These are phyloP conservation scores for Oreochromis mossambicus DNA, from an alignment of 2,797 vertebrate genomes.

Conservation along the genomic window DNA sequence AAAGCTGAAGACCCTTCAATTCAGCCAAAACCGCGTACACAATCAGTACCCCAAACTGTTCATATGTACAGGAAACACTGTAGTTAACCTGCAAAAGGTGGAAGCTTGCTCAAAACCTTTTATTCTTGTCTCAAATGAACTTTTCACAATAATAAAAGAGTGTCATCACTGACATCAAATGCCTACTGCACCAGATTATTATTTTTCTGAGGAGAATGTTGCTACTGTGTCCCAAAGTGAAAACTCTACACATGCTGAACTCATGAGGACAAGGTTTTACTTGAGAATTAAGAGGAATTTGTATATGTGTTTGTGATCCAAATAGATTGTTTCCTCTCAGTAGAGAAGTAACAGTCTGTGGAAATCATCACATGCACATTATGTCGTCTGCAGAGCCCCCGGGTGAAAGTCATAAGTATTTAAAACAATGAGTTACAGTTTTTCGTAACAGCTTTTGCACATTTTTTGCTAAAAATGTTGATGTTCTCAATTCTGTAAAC, in stretches of 20 bases:
- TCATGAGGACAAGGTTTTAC: not conserved
- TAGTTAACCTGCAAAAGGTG: not conserved
- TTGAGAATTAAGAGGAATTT: not conserved
- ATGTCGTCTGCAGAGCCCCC: not conserved
- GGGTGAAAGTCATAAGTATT: fast-evolving
- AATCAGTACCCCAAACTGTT: not conserved
- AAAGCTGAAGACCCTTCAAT: not conserved
- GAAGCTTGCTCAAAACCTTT: not conserved
- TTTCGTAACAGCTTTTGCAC: not conserved
- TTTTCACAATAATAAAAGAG: not conserved
- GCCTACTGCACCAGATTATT: not conserved
- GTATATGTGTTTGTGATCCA: not conserved
- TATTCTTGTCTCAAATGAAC: not conserved
- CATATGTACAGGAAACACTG: not conserved
- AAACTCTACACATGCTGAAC: not conserved
- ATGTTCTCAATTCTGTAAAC: not conserved
- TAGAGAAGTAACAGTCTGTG: not conserved
- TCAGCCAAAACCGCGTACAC: not conserved
- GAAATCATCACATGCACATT: not conserved
- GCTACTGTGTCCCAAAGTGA: not conserved
- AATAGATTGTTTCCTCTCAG: not conserved
- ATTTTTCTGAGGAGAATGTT: not conserved
- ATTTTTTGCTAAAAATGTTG: not conserved
- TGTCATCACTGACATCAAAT: fast-evolving
- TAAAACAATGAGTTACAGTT: not conserved